Percentiles rank a stretch among this genome's conserved stretches.
These are phyloP conservation scores for Pycnomerus fuliginosus DNA, from an alignment of 2,888 invertebrate species.

Conservation along the genomic window DNA sequence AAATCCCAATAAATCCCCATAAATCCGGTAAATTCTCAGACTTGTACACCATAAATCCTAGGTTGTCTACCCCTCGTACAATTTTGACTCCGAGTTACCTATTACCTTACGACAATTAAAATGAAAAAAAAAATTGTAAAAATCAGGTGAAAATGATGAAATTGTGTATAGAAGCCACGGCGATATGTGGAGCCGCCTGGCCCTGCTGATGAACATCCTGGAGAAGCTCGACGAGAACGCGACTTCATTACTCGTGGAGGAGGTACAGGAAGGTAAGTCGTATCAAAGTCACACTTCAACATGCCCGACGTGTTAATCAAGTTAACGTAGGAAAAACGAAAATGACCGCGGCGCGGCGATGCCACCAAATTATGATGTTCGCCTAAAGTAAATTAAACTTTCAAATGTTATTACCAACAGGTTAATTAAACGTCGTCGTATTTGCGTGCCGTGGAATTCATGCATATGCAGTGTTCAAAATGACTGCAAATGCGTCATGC, in stretches of 20 bases:
- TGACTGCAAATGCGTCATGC: constrained; percentile 10
- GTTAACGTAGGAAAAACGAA: constrained; percentile 10
- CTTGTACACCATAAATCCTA: too few species aligned
- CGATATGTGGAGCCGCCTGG: constrained; percentile 78
- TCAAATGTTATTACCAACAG: constrained; percentile 3
- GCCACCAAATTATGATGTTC: constrained; percentile 16
- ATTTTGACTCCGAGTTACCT: too few species aligned
- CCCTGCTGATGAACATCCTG: constrained; percentile 73
- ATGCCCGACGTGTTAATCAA: constrained; percentile 15
- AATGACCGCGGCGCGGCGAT: constrained; percentile 1
- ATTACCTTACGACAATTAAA: too few species aligned
- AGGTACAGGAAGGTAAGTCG: constrained; percentile 54
- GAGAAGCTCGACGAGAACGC: constrained; percentile 65
- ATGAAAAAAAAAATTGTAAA: too few species aligned
- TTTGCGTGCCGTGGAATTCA: too few species aligned
- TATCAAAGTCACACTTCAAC: constrained; percentile 13
- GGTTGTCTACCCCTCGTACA: too few species aligned
- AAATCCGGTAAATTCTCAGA: too few species aligned
- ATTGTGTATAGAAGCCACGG: too few species aligned
- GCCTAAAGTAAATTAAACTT: constrained; percentile 12
- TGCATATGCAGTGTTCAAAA: constrained; percentile 11
- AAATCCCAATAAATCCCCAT: too few species aligned
- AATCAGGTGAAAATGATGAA: too few species aligned
- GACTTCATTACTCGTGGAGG: constrained; percentile 52
- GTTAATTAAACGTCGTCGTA: constrained; percentile 6